These are phyloP conservation scores for Heliangelus exortis DNA, from an alignment of 2,797 vertebrate genomes.

Conservation along the genomic window DNA sequence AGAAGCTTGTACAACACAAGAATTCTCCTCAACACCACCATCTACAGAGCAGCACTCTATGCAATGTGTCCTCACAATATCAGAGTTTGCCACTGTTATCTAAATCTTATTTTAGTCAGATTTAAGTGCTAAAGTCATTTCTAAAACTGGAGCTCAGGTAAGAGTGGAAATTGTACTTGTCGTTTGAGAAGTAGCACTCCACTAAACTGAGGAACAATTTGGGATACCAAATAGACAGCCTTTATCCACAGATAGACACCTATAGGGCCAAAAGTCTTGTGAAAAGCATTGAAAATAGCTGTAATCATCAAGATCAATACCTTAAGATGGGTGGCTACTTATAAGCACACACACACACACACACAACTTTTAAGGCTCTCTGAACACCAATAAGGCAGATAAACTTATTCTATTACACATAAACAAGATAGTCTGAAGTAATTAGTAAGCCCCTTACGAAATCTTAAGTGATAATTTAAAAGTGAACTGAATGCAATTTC, in stretches of 20 bases:
- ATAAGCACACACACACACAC: neutral
- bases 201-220: neutral
- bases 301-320: neutral
- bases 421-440: neutral
- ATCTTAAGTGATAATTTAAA: neutral
- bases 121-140: neutral
- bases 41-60: neutral
- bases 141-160: neutral
- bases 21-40: neutral
- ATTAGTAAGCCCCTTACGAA: neutral
- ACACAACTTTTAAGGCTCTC: neutral
- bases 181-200: neutral
- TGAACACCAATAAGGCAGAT: neutral
- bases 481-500: neutral
- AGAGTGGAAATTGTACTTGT: neutral
- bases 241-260: neutral
- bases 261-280: neutral
- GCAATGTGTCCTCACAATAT: fast-evolving
- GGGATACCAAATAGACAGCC: neutral
- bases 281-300: neutral
- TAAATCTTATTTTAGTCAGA: neutral
- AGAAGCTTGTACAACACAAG: neutral
- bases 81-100: neutral
- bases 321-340: neutral
- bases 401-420: neutral